A percentile compares a stretch with the other conserved stretches of the same genome.
These are phyloP conservation scores for Zapornia atra DNA, from an alignment of 2,113 vertebrate genomes.

Conservation along the genomic window DNA sequence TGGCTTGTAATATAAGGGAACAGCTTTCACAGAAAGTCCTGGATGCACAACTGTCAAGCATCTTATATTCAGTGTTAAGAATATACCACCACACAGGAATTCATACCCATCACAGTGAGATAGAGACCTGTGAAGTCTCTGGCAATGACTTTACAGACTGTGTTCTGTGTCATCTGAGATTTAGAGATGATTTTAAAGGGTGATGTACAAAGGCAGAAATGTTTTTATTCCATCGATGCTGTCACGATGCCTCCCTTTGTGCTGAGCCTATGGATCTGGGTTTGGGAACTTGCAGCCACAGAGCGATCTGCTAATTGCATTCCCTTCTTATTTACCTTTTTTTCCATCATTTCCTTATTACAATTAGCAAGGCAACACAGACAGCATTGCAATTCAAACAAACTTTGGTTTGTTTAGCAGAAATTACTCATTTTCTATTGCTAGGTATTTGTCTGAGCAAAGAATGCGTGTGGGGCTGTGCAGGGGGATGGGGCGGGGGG, in stretches of 20 bases:
- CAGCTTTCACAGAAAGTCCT: not conserved
- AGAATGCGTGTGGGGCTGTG: not conserved
- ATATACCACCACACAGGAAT: not conserved
- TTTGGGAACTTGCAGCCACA: not conserved
- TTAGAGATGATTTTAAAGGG: not conserved
- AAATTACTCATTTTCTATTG: not conserved
- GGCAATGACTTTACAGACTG: not conserved
- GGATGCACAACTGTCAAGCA: not conserved
- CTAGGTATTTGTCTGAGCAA: not conserved
- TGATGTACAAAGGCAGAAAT: not conserved
- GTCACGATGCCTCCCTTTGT: not conserved
- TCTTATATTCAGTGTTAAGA: not conserved
- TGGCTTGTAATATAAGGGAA: not conserved
- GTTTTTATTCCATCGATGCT: not conserved
- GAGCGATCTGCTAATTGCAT: not conserved
- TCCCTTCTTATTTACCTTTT: not conserved
- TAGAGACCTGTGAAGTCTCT: not conserved
- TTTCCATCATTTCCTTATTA: not conserved
- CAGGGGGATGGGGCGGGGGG: fast-evolving
- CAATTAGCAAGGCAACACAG: not conserved
- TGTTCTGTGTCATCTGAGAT: not conserved
- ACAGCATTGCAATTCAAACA: not conserved
- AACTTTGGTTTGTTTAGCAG: not conserved
- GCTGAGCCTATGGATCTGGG: not conserved
- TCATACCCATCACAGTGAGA: not conserved